phyloP scores from a whole-genome alignment of 2,113 vertebrate species.

The Myxocyprinus asiaticus region DNA sequence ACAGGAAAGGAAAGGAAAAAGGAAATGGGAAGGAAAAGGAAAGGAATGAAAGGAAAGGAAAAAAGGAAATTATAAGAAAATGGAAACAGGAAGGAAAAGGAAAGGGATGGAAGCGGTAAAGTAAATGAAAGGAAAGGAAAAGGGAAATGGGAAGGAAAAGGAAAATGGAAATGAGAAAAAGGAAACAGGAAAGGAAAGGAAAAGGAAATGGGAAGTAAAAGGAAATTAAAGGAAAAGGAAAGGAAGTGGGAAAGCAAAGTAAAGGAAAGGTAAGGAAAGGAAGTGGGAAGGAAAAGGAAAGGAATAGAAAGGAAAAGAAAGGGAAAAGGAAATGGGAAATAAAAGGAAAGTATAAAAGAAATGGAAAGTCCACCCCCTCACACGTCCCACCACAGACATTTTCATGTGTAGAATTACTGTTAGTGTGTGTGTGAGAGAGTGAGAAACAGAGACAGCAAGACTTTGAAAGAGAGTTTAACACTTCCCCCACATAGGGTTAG shows the following conservation, averaged over 20 bases:
- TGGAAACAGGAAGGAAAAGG: too few relatives aligned
- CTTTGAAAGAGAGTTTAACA: slow-evolving; percentile 42
- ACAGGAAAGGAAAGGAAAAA: too few relatives aligned
- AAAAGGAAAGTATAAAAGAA: neutral
- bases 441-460: neutral
- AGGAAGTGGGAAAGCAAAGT: neutral
- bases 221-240: neutral
- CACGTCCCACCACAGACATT: neutral
- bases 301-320: neutral
- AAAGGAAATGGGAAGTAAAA: too few relatives aligned
- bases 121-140: too few relatives aligned
- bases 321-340: neutral
- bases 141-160: too few relatives aligned
- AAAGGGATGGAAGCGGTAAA: too few relatives aligned
- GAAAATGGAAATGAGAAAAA: too few relatives aligned
- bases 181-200: too few relatives aligned
- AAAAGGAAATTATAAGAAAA: too few relatives aligned
- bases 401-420: slow-evolving; percentile 14
- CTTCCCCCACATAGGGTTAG: slow-evolving; percentile 58
- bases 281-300: neutral
- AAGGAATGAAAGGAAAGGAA: too few relatives aligned
- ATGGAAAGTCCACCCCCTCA: neutral
- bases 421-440: neutral
- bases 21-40: too few relatives aligned
- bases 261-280: neutral